phyloP scores from a whole-genome alignment of 2,888 invertebrate genomes.

The Mesoligia furuncula region DNA sequence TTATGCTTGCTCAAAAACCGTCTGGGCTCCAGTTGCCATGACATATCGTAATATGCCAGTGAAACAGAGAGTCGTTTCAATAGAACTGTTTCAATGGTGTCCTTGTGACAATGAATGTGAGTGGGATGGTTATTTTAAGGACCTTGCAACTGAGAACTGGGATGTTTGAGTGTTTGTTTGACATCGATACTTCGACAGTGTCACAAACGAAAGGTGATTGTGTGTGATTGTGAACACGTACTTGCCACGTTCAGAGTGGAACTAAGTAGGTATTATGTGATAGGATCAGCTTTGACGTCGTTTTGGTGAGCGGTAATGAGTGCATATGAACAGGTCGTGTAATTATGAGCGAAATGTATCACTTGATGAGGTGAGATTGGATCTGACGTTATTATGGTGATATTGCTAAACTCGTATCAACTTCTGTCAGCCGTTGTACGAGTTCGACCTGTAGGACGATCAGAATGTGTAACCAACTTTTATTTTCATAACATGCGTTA shows the following conservation, averaged over 20 bases:
- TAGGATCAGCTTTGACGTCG: neutral
- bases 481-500: neutral
- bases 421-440: neutral
- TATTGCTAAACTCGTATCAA: constrained; percentile 19
- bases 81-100: neutral
- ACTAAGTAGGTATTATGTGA: constrained; percentile 13
- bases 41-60: neutral
- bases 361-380: constrained; percentile 37
- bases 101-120: neutral
- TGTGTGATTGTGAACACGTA: constrained; percentile 2
- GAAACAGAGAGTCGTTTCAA: neutral
- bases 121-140: neutral
- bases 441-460: neutral
- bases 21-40: no score
- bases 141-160: neutral
- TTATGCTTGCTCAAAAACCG: neutral
- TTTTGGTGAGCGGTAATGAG: constrained; percentile 7
- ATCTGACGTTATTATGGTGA: constrained; percentile 3
- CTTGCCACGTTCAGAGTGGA: neutral
- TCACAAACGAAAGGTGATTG: neutral
- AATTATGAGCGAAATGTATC: constrained; percentile 5
- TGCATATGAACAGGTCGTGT: neutral
- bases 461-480: neutral
- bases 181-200: neutral
- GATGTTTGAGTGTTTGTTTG: neutral